Conservation (phyloP, 64 coral and sea anemone species). For the Stichodactyla helianthus region DNA sequence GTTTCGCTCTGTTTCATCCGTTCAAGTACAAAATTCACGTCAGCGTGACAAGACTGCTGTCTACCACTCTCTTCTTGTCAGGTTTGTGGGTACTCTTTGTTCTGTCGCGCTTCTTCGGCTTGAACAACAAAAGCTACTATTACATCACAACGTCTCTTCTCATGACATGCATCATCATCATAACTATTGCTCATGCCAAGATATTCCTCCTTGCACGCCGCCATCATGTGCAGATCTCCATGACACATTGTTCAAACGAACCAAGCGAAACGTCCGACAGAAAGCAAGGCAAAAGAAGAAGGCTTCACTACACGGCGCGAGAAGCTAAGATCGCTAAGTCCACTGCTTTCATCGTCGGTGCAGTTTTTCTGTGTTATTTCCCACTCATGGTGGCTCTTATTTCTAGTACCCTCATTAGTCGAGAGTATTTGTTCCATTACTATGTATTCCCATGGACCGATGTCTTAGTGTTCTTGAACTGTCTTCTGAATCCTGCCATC, state of each 20-base stretch:
- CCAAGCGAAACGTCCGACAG: neutral
- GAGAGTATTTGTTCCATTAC: constrained; percentile 33
- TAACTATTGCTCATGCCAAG: constrained; percentile 25
- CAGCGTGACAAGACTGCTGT: neutral
- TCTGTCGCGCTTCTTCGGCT: constrained; percentile 32
- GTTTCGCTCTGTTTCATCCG: constrained; percentile 35
- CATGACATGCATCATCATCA: constrained; percentile 23
- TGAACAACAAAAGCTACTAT: constrained; percentile 15
- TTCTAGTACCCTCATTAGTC: constrained; percentile 10
- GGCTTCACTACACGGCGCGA: neutral
- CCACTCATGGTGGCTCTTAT: constrained; percentile 23
- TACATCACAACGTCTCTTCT: constrained; percentile 19
- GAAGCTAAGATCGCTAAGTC: constrained; percentile 40
- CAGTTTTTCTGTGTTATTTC: constrained; percentile 38
- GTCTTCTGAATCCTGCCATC: constrained; percentile 42
- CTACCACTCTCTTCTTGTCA: neutral
- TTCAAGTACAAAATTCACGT: constrained; percentile 45
- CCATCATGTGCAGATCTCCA: constrained; percentile 36
- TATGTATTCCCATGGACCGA: constrained; percentile 47
- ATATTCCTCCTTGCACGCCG: constrained; percentile 31
- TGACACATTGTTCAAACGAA: neutral
- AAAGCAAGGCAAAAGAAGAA: neutral
- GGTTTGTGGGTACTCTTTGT: constrained; percentile 16
- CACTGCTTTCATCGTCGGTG: constrained; percentile 41
- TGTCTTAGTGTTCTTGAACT: constrained; percentile 38